phyloP scores from a whole-genome alignment of 2,888 invertebrate genomes.

The Penaeus monodon region DNA sequence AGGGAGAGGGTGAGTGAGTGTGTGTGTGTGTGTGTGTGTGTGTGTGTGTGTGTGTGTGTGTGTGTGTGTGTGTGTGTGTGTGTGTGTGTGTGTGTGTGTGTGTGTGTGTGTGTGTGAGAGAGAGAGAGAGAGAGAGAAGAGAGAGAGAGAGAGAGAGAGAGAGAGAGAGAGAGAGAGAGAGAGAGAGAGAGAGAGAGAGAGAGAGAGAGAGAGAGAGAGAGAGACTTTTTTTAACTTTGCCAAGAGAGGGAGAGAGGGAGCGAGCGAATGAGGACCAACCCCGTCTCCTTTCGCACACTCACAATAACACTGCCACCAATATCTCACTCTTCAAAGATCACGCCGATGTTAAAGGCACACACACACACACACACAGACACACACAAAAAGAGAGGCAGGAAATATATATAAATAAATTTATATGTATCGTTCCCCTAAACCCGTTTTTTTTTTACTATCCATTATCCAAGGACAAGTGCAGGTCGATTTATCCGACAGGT shows the following conservation, averaged over 20 bases:
- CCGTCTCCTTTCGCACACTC: too few relatives aligned
- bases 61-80: slow-evolving; percentile 19
- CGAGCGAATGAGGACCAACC: background rate
- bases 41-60: slow-evolving; percentile 1
- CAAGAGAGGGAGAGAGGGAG: background rate
- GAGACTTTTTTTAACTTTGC: too few relatives aligned
- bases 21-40: slow-evolving; percentile 19
- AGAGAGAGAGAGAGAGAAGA: background rate
- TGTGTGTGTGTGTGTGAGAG: background rate
- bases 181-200: background rate
- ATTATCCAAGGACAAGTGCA: too few relatives aligned
- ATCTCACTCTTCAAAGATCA: too few relatives aligned
- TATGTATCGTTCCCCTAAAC: too few relatives aligned
- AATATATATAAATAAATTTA: too few relatives aligned
- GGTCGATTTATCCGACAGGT: too few relatives aligned
- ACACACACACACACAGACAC: too few relatives aligned
- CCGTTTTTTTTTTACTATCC: too few relatives aligned
- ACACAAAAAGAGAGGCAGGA: too few relatives aligned
- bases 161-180: background rate
- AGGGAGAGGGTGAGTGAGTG: background rate
- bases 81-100: slow-evolving; percentile 6
- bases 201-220: background rate
- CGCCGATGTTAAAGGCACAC: too few relatives aligned
- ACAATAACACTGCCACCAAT: too few relatives aligned
- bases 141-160: background rate